Evolutionary conservation across 2,888 invertebrate species (phyloP).

Genomic region (Cabera pusaria): DNA sequence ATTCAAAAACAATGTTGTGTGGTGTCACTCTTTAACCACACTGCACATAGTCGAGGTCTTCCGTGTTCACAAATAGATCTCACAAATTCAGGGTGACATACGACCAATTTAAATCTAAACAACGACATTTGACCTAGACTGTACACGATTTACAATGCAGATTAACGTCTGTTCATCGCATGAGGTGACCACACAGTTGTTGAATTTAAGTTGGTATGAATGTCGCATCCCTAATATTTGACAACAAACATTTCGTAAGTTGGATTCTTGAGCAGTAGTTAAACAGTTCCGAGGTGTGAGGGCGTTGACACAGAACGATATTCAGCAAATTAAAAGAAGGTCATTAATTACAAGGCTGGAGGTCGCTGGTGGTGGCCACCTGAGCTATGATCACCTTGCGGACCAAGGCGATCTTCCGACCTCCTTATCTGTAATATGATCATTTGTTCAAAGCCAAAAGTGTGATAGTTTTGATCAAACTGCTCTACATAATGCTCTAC

Average conservation of each 20-base stretch:
- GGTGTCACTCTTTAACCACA: too few species aligned
- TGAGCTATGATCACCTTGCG: neutral
- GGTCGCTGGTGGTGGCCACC: neutral
- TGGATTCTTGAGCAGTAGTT: conserved; percentile 23
- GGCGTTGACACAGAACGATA: conserved; percentile 32
- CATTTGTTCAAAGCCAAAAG: too few species aligned
- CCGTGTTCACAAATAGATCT: conserved; percentile 2
- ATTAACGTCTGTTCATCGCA: too few species aligned
- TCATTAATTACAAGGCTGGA: conserved; percentile 11
- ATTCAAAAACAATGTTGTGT: too few species aligned
- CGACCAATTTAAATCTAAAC: neutral
- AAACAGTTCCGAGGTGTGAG: conserved; percentile 32
- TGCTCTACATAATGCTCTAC: too few species aligned
- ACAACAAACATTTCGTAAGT: conserved; percentile 18
- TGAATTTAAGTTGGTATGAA: conserved; percentile 5
- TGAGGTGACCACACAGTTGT: too few species aligned
- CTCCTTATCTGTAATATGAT: neutral
- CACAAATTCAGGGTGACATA: conserved; percentile 1
- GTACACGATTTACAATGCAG: neutral
- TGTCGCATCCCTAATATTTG: conserved; percentile 6
- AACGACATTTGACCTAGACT: neutral
- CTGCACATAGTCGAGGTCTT: neutral
- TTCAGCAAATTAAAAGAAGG: conserved; percentile 32
- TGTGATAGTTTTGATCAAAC: too few species aligned
- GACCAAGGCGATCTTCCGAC: conserved; percentile 1